Base-by-base conservation (phyloP, 2,888 invertebrate species). In the Drosophila helvetica region DNA sequence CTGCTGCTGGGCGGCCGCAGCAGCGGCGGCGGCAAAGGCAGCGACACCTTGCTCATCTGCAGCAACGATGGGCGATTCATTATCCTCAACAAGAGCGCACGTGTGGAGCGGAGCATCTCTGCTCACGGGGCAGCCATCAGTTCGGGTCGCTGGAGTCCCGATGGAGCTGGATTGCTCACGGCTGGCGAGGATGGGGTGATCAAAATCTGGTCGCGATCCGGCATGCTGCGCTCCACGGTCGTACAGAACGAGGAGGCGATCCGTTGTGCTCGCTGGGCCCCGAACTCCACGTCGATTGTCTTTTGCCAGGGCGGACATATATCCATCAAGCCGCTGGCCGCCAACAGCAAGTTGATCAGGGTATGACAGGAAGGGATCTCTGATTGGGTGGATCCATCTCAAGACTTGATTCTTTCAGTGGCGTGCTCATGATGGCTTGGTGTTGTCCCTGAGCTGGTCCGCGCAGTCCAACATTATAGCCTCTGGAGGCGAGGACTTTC, bases 141-240 rank as follows among this genome's bases (percentile, higher is more conserved):
- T 22, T 94, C 95, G 55, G 97, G 97, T 1, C 95, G 96, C 86
- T 99, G 99, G 99, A 98, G 97, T 91, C 96, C 96, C 59, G 99
- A 99, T 92, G 99, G 98, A 3, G 96, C 97, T 30, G 97, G 98
- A n/a, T 93, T 99, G 51, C 93, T 98, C 15, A 98, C 91, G 0
- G 98, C 96, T 73, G 99, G 99, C 0, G 99, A 99, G 93, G 99
- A 99, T 93, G 99, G 99, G 2, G 94, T 95, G 63, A 95, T 99
- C 2, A 99, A 99, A 93, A 96, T 99, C 68, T 99, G 99, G 99
- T 99, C 99, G 0, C 94, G 98, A 51, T 97, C 96, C 87, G 99
- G 99, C 15, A 96, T 98, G 94, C 93, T 99, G 15, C 94, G 99
- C 2, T 98, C 98, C 0, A 96, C 96, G 1, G 95, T 98, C 1